Evolutionary conservation across 2,797 vertebrate species (phyloP).

Genomic region (Numenius phaeopus): DNA sequence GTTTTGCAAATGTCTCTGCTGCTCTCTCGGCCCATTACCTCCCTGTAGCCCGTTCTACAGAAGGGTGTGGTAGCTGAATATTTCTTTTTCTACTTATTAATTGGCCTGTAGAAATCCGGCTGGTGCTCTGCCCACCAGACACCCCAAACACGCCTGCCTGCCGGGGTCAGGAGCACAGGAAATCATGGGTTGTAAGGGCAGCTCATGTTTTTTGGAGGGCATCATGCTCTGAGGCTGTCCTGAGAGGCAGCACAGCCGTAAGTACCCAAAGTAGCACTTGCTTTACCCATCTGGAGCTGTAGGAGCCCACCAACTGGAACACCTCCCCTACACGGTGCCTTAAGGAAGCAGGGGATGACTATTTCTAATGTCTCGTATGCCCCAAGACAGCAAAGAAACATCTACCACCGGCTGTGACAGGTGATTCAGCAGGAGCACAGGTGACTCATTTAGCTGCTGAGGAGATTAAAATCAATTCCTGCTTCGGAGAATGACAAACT

Average conservation of each 20-base stretch:
- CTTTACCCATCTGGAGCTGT: not conserved
- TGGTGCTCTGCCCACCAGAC: not conserved
- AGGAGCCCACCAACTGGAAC: not conserved
- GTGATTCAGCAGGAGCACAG: not conserved
- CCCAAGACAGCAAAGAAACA: not conserved
- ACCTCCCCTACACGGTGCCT: not conserved
- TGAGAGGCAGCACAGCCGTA: not conserved
- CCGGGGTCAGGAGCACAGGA: rapidly evolving
- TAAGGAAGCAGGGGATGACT: rapidly evolving
- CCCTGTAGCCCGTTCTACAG: not conserved
- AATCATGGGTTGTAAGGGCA: rapidly evolving
- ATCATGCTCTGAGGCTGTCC: not conserved
- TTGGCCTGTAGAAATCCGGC: not conserved
- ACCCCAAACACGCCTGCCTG: not conserved
- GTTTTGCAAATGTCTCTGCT: not conserved
- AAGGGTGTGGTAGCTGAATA: not conserved
- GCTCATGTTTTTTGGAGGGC: rapidly evolving
- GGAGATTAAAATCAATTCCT: slow-evolving; percentile 8
- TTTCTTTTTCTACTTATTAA: not conserved
- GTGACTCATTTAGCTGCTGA: not conserved
- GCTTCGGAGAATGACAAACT: not conserved
- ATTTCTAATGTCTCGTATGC: rapidly evolving
- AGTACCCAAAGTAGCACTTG: not conserved
- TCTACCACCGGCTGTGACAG: not conserved
- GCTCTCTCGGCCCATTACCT: not conserved